Percentiles rank a stretch among this genome's conserved stretches.
phyloP scores from a whole-genome alignment of 2,888 invertebrate species.

The Muscina levida region DNA sequence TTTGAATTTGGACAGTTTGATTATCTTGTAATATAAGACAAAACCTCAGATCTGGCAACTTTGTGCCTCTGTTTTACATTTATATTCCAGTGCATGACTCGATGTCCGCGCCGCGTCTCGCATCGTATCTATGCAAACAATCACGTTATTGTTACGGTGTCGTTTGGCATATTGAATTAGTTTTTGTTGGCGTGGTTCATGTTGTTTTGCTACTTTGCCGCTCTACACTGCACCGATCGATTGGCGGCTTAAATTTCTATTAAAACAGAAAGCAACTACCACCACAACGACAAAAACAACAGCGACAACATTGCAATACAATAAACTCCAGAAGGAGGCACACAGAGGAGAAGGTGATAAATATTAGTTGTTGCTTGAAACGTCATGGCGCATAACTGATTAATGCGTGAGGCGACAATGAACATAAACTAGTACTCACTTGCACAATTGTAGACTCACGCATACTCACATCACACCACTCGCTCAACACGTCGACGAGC shows the following conservation, averaged over 20 bases:
- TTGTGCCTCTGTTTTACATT: not conserved
- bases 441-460: not conserved
- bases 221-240: conserved; percentile 28
- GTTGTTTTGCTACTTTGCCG: conserved; percentile 14
- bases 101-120: not conserved
- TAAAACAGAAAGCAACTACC: conserved; percentile 23
- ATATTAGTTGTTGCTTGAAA: conserved; percentile 56
- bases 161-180: conserved; percentile 55
- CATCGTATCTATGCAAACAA: conserved; percentile 41
- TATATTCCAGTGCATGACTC: conserved; percentile 9
- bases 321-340: not conserved
- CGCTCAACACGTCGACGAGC: conserved; percentile 3
- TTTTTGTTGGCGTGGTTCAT: conserved; percentile 10
- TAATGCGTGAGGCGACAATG: conserved; percentile 65
- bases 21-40: too few relatives aligned
- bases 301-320: not conserved
- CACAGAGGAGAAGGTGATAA: conserved; percentile 51
- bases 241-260: conserved; percentile 59
- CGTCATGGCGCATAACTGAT: conserved; percentile 61
- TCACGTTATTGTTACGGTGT: conserved; percentile 52
- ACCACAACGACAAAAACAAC: conserved; percentile 20
- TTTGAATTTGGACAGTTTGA: too few relatives aligned
- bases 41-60: too few relatives aligned
- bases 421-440: not conserved
- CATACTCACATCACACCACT: conserved; percentile 11